Conservation (phyloP, 2,113 vertebrate species). For the Hippocampus zosterae region DNA sequence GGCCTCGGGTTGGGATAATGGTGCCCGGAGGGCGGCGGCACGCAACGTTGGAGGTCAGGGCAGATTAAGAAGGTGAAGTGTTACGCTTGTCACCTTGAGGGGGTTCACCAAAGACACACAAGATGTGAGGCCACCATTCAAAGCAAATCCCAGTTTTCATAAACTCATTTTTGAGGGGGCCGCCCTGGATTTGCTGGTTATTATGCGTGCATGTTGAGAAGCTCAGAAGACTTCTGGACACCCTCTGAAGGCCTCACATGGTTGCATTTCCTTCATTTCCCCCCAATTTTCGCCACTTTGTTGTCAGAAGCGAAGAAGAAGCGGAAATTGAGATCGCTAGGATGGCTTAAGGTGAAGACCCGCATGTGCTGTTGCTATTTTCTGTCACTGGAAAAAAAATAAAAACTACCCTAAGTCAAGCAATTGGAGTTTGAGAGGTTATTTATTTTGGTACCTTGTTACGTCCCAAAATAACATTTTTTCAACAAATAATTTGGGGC, state of each 20-base stretch:
- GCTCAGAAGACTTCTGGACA: slow-evolving; percentile 58
- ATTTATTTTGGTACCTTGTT: too few species aligned
- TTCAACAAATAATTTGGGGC: too few species aligned
- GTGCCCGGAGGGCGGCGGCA: background rate
- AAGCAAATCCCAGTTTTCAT: background rate
- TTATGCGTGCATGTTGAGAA: slow-evolving; percentile 19
- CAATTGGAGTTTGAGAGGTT: too few species aligned
- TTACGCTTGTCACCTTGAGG: background rate
- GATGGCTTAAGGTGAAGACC: slow-evolving; percentile 24
- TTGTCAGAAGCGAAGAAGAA: slow-evolving; percentile 3
- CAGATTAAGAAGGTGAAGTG: background rate
- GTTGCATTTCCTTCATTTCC: slow-evolving; percentile 30
- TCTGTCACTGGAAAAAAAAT: too few species aligned
- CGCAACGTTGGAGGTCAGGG: background rate
- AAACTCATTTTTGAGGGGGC: background rate
- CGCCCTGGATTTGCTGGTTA: background rate
- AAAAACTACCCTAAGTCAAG: too few species aligned
- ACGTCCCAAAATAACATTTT: too few species aligned
- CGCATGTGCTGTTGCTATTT: slow-evolving; percentile 9
- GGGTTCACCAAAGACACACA: background rate
- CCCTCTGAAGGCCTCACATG: slow-evolving; percentile 23
- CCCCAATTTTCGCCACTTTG: slow-evolving; percentile 26
- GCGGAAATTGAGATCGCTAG: slow-evolving; percentile 23
- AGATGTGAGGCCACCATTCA: background rate
- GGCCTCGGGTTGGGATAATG: background rate